These are phyloP conservation scores for Cremastinae sp. DNA, from an alignment of 2,888 invertebrate genomes.

Conservation along the genomic window DNA sequence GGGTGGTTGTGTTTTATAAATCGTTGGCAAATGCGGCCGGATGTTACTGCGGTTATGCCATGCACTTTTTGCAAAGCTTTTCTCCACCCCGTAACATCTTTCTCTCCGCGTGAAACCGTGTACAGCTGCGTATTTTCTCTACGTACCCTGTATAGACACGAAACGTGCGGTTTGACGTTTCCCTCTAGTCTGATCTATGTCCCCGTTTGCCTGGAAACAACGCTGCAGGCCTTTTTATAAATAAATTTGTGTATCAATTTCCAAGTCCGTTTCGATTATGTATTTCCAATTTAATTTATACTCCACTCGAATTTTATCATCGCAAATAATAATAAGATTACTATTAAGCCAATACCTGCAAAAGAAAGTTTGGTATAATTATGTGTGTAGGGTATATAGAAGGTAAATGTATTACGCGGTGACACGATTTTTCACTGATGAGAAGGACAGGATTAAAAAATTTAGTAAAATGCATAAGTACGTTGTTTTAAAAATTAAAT, in stretches of 20 bases:
- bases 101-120: not conserved
- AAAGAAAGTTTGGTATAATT: too few species aligned
- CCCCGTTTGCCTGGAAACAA: slow-evolving; percentile 13
- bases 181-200: slow-evolving; percentile 27
- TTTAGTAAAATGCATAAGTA: too few species aligned
- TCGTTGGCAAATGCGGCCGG: slow-evolving; percentile 39
- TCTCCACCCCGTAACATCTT: slow-evolving; percentile 19
- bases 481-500: too few species aligned
- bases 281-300: too few species aligned
- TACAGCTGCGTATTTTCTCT: not conserved
- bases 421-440: too few species aligned
- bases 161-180: slow-evolving; percentile 41
- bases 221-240: not conserved
- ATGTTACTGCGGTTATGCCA: slow-evolving; percentile 56
- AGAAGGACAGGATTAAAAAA: too few species aligned
- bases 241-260: slow-evolving; percentile 1
- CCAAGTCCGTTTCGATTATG: not conserved
- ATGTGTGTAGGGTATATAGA: too few species aligned
- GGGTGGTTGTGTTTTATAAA: slow-evolving; percentile 29
- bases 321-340: too few species aligned
- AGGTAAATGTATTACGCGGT: too few species aligned
- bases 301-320: too few species aligned
- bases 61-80: slow-evolving; percentile 47
- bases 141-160: slow-evolving; percentile 7
- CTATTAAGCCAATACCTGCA: too few species aligned